Evolutionary conservation across 1,140 invertebrate genomes (phyloP), one percentile per base, ranked within the genome.

Genomic region (Apis dorsata): DNA sequence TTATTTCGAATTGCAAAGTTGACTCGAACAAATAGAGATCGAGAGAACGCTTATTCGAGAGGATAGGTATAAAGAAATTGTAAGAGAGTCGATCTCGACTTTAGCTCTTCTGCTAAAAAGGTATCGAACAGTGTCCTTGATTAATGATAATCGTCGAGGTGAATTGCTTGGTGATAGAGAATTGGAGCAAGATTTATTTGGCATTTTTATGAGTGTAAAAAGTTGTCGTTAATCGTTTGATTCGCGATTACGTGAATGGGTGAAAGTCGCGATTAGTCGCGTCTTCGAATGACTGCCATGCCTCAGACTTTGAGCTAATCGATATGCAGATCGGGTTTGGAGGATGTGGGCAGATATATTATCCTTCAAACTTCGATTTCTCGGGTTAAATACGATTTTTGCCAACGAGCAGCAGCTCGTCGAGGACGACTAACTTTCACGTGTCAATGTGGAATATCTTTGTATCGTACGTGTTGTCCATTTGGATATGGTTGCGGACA

Each of bases 211-310:
- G 51, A 2, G 5, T n/a, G 63, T 55, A 49, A 44, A 44, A 44
- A 44, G 53, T 19, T 21, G 63, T 21, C 15, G 28, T 10, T 34
- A 19, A 60, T 73, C 71, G 24, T 49, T 19, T n/a, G 49, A 77
- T 51, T 76, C 24, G 60, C 74, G 62, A 63, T 66, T 77, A 66
- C 13, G 49, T 51, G 62, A 51, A 77, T n/a, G 28, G 51, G 63
- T 57, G 76, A 78, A 65, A 78, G 76, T 78, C 17, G 51, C 28
- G 51, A 68, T 65, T 78, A 76, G 63, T 34, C 34, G 34, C 44
- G 19, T 68, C 5, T 57, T 8, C 15, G 11, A 44, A 7, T 44
- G 34, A 17, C 4, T 13, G 63, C 5, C 19, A 15, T 2, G 21
- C 7, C 2, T 44, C 15, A 11, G 28, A 65, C 19, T 28, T 21